Conservation (phyloP, 2,888 invertebrate species). For the Pollenia labialis region DNA sequence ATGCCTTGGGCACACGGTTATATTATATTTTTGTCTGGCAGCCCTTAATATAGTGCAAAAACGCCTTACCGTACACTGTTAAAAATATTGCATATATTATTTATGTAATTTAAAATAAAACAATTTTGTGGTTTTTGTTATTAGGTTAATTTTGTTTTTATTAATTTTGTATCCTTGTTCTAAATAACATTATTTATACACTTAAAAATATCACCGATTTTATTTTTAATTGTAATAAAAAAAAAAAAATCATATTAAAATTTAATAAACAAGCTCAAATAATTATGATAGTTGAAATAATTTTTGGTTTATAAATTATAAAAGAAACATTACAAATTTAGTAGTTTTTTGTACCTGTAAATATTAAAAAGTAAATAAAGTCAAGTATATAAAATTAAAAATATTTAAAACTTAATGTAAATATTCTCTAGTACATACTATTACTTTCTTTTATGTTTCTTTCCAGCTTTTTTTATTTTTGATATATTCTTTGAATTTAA, state of each 20-base stretch:
- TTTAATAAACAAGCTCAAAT: constrained; percentile 16
- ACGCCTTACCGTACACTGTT: too few species aligned
- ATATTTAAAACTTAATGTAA: constrained; percentile 27
- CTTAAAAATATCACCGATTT: constrained; percentile 78
- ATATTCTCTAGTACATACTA: not conserved
- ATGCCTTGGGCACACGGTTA: too few species aligned
- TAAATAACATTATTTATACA: constrained; percentile 75
- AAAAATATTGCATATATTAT: too few species aligned
- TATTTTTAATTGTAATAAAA: constrained; percentile 53
- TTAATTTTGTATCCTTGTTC: constrained; percentile 70
- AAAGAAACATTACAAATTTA: not conserved
- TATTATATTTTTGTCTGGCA: too few species aligned
- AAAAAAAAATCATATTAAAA: constrained; percentile 46
- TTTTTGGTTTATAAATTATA: constrained; percentile 11
- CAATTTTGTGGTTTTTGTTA: constrained; percentile 53
- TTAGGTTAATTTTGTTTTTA: constrained; percentile 65
- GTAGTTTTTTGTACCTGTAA: constrained; percentile 20
- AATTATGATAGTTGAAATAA: constrained; percentile 14
- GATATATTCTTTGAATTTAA: constrained; percentile 64
- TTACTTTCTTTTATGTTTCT: constrained; percentile 31
- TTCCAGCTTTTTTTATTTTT: constrained; percentile 40
- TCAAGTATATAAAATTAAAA: constrained; percentile 44
- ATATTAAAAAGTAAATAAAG: constrained; percentile 27
- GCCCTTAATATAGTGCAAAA: too few species aligned
- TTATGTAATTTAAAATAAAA: not conserved